These are phyloP conservation scores for Proteles cristata DNA, from an alignment of 2,113 vertebrate genomes.

Conservation along the genomic window DNA sequence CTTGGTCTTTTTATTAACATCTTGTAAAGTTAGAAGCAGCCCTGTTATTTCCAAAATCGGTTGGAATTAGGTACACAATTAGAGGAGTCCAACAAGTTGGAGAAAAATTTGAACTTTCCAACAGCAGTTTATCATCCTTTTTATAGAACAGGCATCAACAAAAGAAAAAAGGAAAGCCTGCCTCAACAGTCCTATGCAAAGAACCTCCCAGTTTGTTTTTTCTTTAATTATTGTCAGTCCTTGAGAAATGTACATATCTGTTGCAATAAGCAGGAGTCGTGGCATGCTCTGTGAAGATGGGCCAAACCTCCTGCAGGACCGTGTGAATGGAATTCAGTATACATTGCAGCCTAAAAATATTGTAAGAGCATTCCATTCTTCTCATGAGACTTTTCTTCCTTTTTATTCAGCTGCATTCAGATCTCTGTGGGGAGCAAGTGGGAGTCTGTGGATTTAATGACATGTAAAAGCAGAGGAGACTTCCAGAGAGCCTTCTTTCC, in stretches of 20 bases:
- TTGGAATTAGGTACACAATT: conserved; percentile 42
- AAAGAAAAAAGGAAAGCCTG: conserved; percentile 54
- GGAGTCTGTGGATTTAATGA: conserved; percentile 55
- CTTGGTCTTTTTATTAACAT: background rate
- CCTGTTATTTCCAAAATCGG: background rate
- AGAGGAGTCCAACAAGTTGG: background rate
- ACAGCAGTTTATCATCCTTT: background rate
- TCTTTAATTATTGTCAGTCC: conserved; percentile 64
- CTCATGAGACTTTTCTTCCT: conserved; percentile 74
- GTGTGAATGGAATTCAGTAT: conserved; percentile 75
- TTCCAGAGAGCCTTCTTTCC: conserved; percentile 47
- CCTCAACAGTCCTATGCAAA: conserved; percentile 45
- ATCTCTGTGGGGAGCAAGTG: conserved; percentile 74
- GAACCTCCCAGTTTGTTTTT: conserved; percentile 51
- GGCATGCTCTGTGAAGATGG: conserved; percentile 67
- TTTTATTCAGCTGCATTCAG: conserved; percentile 64
- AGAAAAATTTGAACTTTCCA: conserved; percentile 42
- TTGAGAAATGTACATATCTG: conserved; percentile 73
- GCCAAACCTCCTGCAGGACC: conserved; percentile 69
- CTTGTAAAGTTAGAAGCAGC: conserved; percentile 25
- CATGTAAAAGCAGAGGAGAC: conserved; percentile 41
- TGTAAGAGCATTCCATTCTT: conserved; percentile 75
- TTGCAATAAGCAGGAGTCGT: conserved; percentile 71
- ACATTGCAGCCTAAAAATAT: conserved; percentile 76
- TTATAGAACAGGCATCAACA: conserved; percentile 56